phyloP scores from a whole-genome alignment of 2,888 invertebrate genomes.

The Rotaria socialis region DNA sequence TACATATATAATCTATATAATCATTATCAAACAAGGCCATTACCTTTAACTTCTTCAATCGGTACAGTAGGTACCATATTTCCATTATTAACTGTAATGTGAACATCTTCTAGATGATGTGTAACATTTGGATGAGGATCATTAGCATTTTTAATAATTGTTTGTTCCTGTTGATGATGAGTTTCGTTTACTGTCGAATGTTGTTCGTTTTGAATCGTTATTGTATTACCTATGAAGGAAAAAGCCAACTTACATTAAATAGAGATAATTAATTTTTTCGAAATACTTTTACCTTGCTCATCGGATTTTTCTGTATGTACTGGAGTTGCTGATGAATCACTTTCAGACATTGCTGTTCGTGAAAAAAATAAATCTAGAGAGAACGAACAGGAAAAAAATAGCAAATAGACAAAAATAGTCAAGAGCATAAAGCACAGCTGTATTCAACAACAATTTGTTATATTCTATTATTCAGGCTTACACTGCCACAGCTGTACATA shows the following conservation, averaged over 20 bases:
- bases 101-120: not conserved
- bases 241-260: too few species aligned
- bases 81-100: not conserved
- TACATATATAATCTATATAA: not conserved
- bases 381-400: not conserved
- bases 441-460: not conserved
- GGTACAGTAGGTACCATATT: not conserved
- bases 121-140: not conserved
- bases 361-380: not conserved
- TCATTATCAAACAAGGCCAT: not conserved
- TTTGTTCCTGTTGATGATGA: not conserved
- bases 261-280: too few species aligned
- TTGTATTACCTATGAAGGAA: too few species aligned
- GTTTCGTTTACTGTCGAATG: not conserved
- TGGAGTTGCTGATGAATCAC: not conserved
- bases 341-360: not conserved
- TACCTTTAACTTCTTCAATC: not conserved
- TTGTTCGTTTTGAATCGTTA: too few species aligned
- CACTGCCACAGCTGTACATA: conserved; percentile 3
- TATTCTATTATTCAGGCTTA: not conserved
- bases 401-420: not conserved
- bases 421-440: not conserved
- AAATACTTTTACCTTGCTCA: not conserved
- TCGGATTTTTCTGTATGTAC: not conserved
- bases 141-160: not conserved